Evolutionary conservation across 2,888 invertebrate species (phyloP).

Genomic region (Gortyna flavago): DNA sequence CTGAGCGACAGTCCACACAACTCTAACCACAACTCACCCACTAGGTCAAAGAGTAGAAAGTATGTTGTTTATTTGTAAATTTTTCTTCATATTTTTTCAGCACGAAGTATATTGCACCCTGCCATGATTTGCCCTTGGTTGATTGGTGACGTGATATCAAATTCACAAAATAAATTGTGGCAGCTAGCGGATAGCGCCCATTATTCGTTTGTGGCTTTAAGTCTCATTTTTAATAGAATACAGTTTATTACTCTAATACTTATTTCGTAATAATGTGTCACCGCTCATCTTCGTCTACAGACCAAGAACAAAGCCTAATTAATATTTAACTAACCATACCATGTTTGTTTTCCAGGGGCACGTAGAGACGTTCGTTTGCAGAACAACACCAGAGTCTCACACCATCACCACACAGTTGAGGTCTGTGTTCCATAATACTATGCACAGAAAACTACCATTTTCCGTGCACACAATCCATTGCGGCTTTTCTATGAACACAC

Average conservation of each 20-base stretch:
- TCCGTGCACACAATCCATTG: constrained; percentile 47
- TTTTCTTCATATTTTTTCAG: not conserved
- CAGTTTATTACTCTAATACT: too few relatives aligned
- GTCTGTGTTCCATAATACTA: constrained; percentile 38
- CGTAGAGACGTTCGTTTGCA: constrained; percentile 51
- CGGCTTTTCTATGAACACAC: constrained; percentile 31
- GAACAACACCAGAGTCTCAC: constrained; percentile 49
- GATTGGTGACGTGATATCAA: not conserved
- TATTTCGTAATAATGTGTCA: not conserved
- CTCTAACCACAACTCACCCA: constrained; percentile 82
- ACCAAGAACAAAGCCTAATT: not conserved
- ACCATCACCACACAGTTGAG: constrained; percentile 38
- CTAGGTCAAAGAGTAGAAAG: constrained; percentile 79
- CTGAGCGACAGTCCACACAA: constrained; percentile 91
- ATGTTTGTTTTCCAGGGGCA: constrained; percentile 61
- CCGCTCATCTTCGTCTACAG: not conserved
- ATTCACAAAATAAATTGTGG: not conserved
- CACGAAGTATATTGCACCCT: not conserved
- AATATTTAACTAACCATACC: not conserved
- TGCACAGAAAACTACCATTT: constrained; percentile 27
- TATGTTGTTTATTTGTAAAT: constrained; percentile 64
- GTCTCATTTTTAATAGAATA: too few relatives aligned
- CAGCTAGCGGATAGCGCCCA: too few relatives aligned
- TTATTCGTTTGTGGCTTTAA: not conserved
- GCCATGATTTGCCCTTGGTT: not conserved